phyloP scores from a whole-genome alignment of 2,113 vertebrate genomes.

The Leptocoma aspasia region DNA sequence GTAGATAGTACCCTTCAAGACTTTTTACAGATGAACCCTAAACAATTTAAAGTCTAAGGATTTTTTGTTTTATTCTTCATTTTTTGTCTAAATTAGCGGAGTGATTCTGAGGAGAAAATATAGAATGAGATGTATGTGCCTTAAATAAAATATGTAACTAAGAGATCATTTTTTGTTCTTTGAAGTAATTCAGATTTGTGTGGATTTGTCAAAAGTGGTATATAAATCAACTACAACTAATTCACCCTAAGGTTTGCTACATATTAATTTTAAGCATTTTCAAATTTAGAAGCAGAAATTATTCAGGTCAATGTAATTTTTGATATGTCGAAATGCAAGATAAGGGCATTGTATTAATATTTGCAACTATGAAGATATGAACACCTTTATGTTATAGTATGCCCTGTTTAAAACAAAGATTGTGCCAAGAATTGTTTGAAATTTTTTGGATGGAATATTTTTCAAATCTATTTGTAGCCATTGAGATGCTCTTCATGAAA shows the following conservation, averaged over 20 bases:
- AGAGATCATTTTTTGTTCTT: background rate
- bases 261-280: background rate
- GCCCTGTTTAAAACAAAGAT: background rate
- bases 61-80: background rate
- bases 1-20: background rate
- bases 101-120: background rate
- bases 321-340: background rate
- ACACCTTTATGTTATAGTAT: background rate
- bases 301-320: background rate
- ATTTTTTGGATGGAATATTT: background rate
- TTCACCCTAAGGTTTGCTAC: background rate
- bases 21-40: background rate
- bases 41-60: background rate
- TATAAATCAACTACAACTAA: background rate
- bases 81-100: background rate
- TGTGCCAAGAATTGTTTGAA: background rate
- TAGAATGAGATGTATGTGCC: background rate
- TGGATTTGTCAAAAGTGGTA: background rate
- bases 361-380: background rate
- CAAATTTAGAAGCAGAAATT: background rate
- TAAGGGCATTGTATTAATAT: background rate
- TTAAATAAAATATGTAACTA: constrained; percentile 5
- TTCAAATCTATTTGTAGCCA: background rate
- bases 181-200: background rate
- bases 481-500: background rate